Evolutionary conservation across 2,888 invertebrate species (phyloP).

Genomic region (Hybos culiciformis): DNA sequence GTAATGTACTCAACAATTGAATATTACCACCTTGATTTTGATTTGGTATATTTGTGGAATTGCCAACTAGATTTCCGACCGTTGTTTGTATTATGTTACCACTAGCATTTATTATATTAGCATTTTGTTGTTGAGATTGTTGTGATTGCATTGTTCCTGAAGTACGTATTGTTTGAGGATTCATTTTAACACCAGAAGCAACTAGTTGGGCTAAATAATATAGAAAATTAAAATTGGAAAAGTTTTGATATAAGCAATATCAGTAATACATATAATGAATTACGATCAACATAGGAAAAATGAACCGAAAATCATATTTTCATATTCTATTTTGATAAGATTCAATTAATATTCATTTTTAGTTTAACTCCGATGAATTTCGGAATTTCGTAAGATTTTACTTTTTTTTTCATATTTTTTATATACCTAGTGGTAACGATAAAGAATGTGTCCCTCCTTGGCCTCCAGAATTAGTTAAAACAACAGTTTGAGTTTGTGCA

Average conservation of each 20-base stretch:
- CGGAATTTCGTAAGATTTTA: no score
- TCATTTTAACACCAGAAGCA: conserved; percentile 49
- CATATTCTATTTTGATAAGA: background rate
- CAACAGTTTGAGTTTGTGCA: conserved; percentile 35
- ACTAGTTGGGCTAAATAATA: conserved; percentile 42
- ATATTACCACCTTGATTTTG: conserved; percentile 18
- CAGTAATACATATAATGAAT: background rate
- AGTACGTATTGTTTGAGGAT: conserved; percentile 31
- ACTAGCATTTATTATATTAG: conserved; percentile 11
- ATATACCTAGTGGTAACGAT: background rate
- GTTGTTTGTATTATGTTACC: background rate
- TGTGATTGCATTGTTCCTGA: conserved; percentile 15
- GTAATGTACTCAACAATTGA: conserved; percentile 28
- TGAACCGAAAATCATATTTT: background rate
- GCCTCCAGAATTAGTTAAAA: conserved; percentile 25
- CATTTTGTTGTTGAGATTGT: conserved; percentile 12
- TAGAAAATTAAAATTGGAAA: conserved; percentile 12
- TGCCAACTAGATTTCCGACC: background rate
- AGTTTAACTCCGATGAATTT: no score
- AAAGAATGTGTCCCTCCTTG: background rate
- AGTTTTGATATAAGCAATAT: background rate
- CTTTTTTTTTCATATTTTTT: conserved; percentile 15
- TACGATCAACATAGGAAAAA: conserved; percentile 8
- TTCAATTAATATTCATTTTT: no score
- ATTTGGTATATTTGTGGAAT: background rate